These are phyloP conservation scores for Leptinotarsa tumamoca DNA, from an alignment of 2,888 invertebrate genomes.

Conservation along the genomic window DNA sequence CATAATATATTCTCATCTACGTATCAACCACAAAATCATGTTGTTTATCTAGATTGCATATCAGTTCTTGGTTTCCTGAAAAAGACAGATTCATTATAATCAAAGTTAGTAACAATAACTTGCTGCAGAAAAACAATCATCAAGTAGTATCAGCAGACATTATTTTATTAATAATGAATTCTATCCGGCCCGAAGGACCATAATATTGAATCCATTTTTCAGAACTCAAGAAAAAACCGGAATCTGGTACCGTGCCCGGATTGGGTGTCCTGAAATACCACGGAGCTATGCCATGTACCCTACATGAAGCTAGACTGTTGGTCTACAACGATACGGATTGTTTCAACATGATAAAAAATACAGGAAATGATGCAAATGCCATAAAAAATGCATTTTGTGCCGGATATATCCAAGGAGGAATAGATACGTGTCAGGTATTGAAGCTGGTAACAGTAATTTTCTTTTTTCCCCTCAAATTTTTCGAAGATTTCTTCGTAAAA, in stretches of 20 bases:
- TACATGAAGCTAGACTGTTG: conserved; percentile 62
- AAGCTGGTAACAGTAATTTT: neutral
- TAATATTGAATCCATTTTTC: neutral
- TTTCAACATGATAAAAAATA: conserved; percentile 57
- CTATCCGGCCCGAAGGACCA: too few relatives aligned
- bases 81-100: too few relatives aligned
- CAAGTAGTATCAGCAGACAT: too few relatives aligned
- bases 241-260: conserved; percentile 61
- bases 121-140: too few relatives aligned
- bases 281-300: conserved; percentile 59
- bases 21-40: too few relatives aligned
- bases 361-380: conserved; percentile 54
- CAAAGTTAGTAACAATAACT: too few relatives aligned
- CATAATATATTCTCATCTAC: too few relatives aligned
- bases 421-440: conserved; percentile 74
- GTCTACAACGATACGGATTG: conserved; percentile 60
- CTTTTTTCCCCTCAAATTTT: neutral
- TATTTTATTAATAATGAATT: too few relatives aligned
- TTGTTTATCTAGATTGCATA: too few relatives aligned
- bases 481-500: neutral
- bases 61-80: too few relatives aligned
- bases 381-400: conserved; percentile 69
- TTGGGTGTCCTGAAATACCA: conserved; percentile 59
- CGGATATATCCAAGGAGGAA: conserved; percentile 69
- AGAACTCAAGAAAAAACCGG: conserved; percentile 48